Evolutionary conservation across 2,888 invertebrate species (phyloP).

Genomic region (Dorcus parallelipipedus): DNA sequence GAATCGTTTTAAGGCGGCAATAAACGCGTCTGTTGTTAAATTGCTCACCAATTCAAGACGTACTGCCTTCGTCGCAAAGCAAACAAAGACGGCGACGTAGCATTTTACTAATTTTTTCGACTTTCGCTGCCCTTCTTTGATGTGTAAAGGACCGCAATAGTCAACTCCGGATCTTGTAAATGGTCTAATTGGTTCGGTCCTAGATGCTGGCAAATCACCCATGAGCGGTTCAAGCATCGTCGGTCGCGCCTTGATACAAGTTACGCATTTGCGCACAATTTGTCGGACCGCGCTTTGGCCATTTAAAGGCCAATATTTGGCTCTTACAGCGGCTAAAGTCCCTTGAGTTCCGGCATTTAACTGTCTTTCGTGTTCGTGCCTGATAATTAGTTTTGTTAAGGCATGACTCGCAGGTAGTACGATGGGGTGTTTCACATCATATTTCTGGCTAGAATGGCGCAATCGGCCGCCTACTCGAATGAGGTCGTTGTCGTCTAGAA

Average conservation of each 20-base stretch:
- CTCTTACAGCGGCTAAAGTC: conserved; percentile 12
- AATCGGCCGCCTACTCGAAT: conserved; percentile 21
- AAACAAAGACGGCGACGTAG: conserved; percentile 29
- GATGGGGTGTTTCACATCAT: conserved; percentile 18
- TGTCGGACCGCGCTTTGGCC: conserved; percentile 18
- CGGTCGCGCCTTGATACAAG: neutral
- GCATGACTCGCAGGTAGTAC: conserved; percentile 16
- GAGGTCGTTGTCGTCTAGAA: conserved; percentile 15
- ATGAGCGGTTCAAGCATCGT: neutral
- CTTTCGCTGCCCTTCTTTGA: conserved; percentile 15
- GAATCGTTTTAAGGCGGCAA: conserved; percentile 13
- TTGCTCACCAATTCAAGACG: conserved; percentile 18
- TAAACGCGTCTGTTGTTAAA: conserved; percentile 7
- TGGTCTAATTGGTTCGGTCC: conserved; percentile 5
- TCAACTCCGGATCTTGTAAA: conserved; percentile 26
- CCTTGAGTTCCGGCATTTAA: conserved; percentile 15
- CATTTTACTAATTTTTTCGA: conserved; percentile 25
- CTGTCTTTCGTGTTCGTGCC: conserved; percentile 13
- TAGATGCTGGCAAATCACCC: neutral
- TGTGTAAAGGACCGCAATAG: conserved; percentile 18
- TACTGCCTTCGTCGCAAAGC: conserved; percentile 24
- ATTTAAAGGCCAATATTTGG: conserved; percentile 19
- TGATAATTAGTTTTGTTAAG: conserved; percentile 12
- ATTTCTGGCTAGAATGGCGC: conserved; percentile 10
- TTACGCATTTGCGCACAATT: conserved; percentile 18